Base-by-base conservation (phyloP, 2,113 vertebrate genomes). In the Bathybates hornii region DNA sequence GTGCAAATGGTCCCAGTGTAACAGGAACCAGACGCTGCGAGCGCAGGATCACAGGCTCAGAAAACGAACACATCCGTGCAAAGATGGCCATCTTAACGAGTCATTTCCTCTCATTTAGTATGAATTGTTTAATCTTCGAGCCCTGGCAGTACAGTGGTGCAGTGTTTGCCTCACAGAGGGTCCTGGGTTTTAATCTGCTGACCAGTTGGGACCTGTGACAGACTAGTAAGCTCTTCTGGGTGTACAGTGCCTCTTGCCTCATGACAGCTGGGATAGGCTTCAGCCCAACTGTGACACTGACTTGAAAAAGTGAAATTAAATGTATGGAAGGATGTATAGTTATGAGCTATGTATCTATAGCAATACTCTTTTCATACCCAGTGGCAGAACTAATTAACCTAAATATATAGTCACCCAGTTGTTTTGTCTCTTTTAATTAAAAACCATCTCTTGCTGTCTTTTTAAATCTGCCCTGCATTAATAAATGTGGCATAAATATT, bases 1-100 rank as follows among this genome's bases (percentile, higher is more conserved):
- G 43, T 85, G 7, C 14, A 54, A 12, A 41, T 81, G 89, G 91
- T 87, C 89, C 78, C 2, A 29, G 11, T 53, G 59, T 78, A 86
- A 56, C 89, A 80, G 66, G 56, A 91, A 80, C 73, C 86, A 87
- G 83, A 59, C 50, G 89, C 81, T 36, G n/a, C 38, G 52, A 89
- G 48, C 10, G 16, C 83, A 86, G 85, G 43, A 63, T 50, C 80
- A 80, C 79, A 66, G 57, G 56, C 80, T 83, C 57, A 9, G 56
- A 43, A 27, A 68, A 24, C 29, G 4, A 78, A 54, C 53, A 81
- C 68, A 1, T n/a, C 5, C 5, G 14, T 54, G 36, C 34, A 73
- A 32, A 17, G 29, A 83, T 1, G 6, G 10, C n/a, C n/a, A 4
- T 21, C 14, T 48, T 50, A 52, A 59, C 16, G 38, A 45, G 53